Conservation (phyloP, 2,797 vertebrate genomes). For the Gymnoscopelus microlampas region DNA sequence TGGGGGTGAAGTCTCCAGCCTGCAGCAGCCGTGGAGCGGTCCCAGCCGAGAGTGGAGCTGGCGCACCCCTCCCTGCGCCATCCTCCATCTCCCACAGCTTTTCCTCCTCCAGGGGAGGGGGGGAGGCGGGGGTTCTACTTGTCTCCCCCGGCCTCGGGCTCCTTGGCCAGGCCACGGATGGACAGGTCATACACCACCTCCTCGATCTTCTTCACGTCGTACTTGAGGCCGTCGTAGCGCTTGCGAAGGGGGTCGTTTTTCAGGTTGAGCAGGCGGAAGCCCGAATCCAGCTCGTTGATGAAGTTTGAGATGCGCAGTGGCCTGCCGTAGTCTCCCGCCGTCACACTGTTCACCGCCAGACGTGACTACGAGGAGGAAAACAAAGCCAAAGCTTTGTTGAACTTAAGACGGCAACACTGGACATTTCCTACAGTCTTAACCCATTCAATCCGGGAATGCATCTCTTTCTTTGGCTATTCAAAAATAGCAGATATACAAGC, state of each 20-base stretch:
- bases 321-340: slow-evolving; percentile 92
- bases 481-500: too few species aligned
- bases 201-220: slow-evolving; percentile 98
- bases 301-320: slow-evolving; percentile 96
- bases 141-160: slow-evolving; percentile 67
- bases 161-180: slow-evolving; percentile 93
- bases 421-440: too few species aligned
- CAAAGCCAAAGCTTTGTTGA: not conserved
- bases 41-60: slow-evolving; percentile 41
- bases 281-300: slow-evolving; percentile 97
- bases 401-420: too few species aligned
- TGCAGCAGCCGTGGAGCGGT: slow-evolving; percentile 54
- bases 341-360: slow-evolving; percentile 97
- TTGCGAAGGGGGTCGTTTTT: slow-evolving; percentile 98
- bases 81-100: slow-evolving; percentile 46
- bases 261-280: slow-evolving; percentile 96
- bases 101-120: not conserved
- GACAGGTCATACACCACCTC: slow-evolving; percentile 98
- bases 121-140: slow-evolving; percentile 17
- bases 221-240: slow-evolving; percentile 97
- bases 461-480: too few species aligned
- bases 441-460: too few species aligned
- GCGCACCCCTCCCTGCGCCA: slow-evolving; percentile 14
- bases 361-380: slow-evolving; percentile 81
- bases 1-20: slow-evolving; percentile 46